These are phyloP conservation scores for Nephrotoma guestfalica DNA, from an alignment of 2,888 invertebrate species.

Conservation along the genomic window DNA sequence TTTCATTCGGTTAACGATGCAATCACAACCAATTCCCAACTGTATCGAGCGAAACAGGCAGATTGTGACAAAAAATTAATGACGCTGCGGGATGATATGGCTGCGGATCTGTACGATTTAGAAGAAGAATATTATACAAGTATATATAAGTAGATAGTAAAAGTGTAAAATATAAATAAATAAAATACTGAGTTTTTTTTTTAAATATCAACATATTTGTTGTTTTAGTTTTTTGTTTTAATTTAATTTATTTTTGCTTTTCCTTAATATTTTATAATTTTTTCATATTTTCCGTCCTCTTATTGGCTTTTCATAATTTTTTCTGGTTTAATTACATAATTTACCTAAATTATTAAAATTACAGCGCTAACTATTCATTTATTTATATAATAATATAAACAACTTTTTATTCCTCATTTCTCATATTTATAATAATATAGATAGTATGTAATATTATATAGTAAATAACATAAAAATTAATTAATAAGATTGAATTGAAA, in stretches of 20 bases:
- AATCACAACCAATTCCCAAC: slow-evolving; percentile 81
- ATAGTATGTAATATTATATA: not conserved
- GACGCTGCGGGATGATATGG: slow-evolving; percentile 86
- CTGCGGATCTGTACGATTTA: slow-evolving; percentile 53
- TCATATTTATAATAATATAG: not conserved
- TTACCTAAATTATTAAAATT: slow-evolving; percentile 2
- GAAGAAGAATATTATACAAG: slow-evolving; percentile 34
- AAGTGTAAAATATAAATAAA: not conserved
- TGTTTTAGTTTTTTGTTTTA: not conserved
- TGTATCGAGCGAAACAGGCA: slow-evolving; percentile 78
- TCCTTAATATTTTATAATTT: not conserved
- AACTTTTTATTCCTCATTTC: not conserved
- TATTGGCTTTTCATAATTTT: not conserved
- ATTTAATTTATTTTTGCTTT: not conserved
- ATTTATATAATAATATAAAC: not conserved
- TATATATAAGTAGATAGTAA: slow-evolving; percentile 25
- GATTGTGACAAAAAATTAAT: slow-evolving; percentile 90
- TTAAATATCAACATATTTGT: not conserved
- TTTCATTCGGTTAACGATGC: slow-evolving; percentile 97
- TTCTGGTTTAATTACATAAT: not conserved
- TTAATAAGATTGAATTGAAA: not conserved
- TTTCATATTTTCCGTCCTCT: not conserved
- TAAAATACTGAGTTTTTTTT: not conserved
- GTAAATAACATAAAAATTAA: not conserved
- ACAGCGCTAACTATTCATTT: not conserved